Evolutionary conservation across 2,797 vertebrate species (phyloP).

Genomic region (Argyrosomus regius): DNA sequence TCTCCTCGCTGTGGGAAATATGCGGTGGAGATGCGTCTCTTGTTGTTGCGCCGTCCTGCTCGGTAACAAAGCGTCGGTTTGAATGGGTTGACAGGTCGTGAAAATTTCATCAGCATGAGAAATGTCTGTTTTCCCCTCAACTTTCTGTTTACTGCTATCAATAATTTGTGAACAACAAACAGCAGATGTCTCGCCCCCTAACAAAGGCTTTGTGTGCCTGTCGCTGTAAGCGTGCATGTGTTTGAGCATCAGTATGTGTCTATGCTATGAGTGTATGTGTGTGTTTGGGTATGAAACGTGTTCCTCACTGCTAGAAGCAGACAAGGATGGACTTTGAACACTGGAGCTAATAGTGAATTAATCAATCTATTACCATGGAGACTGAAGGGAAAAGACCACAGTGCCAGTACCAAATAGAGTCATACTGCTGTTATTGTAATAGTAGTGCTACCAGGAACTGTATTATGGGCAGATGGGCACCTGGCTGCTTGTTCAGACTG

Average conservation of each 20-base stretch:
- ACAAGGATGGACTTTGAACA: conserved; percentile 60
- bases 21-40: conserved; percentile 36
- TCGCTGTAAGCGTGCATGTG: conserved; percentile 17
- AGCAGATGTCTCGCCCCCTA: conserved; percentile 71
- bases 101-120: conserved; percentile 79
- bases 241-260: not conserved
- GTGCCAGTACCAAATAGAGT: conserved; percentile 6
- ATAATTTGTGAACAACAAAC: conserved; percentile 82
- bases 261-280: not conserved
- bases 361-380: conserved; percentile 53
- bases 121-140: conserved; percentile 77
- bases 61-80: conserved; percentile 68
- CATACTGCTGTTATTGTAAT: not conserved
- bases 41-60: conserved; percentile 54
- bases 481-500: too few relatives aligned
- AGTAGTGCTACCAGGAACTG: not conserved
- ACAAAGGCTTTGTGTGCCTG: conserved; percentile 43
- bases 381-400: conserved; percentile 17
- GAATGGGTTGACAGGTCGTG: conserved; percentile 73
- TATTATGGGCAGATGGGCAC: too few relatives aligned
- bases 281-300: conserved; percentile 50
- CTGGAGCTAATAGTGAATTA: conserved; percentile 57
- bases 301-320: conserved; percentile 53
- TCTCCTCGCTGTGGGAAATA: conserved; percentile 52
- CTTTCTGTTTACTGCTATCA: conserved; percentile 80